Evolutionary conservation across 2,113 vertebrate genomes (phyloP).

Genomic region (Sitta europaea): DNA sequence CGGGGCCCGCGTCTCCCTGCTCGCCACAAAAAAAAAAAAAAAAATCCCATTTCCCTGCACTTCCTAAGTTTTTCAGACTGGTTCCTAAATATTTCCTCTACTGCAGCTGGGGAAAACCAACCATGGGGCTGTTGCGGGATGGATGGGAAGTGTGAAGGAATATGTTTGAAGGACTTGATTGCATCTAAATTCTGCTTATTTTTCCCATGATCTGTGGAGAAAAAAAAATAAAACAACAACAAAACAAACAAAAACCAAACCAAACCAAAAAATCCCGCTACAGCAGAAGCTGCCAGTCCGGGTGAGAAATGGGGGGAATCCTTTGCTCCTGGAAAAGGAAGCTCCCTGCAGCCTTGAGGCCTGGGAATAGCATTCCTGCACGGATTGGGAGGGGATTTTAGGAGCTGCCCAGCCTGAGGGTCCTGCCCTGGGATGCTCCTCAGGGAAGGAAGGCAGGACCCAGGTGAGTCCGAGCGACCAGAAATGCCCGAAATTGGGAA

Average conservation of each 20-base stretch:
- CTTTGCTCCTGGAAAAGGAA: not conserved
- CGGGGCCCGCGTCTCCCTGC: not conserved
- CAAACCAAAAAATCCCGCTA: not conserved
- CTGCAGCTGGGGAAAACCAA: not conserved
- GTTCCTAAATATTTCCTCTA: accelerated
- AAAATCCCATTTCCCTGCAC: accelerated
- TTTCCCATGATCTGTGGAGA: accelerated
- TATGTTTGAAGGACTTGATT: not conserved
- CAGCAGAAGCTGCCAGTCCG: not conserved
- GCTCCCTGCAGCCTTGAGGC: not conserved
- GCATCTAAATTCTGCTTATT: not conserved
- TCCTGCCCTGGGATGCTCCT: not conserved
- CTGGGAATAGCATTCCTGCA: not conserved
- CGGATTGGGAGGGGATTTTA: accelerated
- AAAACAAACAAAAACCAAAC: not conserved
- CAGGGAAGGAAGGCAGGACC: not conserved
- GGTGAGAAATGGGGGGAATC: not conserved
- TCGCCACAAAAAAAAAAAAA: not conserved
- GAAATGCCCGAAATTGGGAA: not conserved
- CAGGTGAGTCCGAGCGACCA: not conserved
- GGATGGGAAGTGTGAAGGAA: not conserved
- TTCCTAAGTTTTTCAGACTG: not conserved
- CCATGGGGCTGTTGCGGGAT: not conserved
- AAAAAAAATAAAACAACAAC: not conserved
- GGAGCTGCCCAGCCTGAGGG: not conserved